These are phyloP conservation scores for Hypocryptadius cinnamomeus DNA, from an alignment of 2,113 vertebrate genomes.

Conservation along the genomic window DNA sequence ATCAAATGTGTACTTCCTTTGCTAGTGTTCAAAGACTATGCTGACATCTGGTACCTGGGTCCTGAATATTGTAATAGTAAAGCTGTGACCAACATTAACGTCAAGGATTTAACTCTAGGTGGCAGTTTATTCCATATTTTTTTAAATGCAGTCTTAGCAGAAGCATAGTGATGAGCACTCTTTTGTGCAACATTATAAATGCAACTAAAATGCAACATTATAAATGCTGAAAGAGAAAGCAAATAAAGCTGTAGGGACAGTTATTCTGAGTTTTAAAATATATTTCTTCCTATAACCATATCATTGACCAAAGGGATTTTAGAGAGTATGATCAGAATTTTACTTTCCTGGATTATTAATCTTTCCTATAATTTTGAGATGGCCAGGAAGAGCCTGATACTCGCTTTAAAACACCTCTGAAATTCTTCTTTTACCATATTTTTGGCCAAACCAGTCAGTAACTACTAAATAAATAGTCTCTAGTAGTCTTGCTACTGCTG, in stretches of 20 bases:
- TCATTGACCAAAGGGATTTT: neutral
- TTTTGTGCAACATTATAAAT: neutral
- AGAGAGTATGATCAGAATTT: neutral
- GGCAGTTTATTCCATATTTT: constrained; percentile 72
- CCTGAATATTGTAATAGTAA: neutral
- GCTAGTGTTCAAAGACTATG: neutral
- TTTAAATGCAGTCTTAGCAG: neutral
- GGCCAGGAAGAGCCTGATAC: neutral
- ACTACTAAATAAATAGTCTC: neutral
- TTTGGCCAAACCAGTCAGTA: neutral
- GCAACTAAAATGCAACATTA: neutral
- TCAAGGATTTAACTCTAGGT: constrained; percentile 71
- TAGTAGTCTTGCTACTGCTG: neutral
- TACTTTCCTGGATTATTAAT: neutral
- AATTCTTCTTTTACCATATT: neutral
- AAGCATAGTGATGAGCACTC: neutral
- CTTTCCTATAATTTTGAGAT: neutral
- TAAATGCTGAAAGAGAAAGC: neutral
- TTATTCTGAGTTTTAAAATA: neutral
- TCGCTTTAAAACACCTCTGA: neutral
- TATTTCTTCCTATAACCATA: neutral
- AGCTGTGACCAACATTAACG: neutral
- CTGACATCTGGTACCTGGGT: neutral
- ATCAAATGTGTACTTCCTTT: neutral
- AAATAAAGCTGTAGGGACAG: neutral